These are phyloP conservation scores for Erynnis tages DNA, from an alignment of 2,888 invertebrate species.

Conservation along the genomic window DNA sequence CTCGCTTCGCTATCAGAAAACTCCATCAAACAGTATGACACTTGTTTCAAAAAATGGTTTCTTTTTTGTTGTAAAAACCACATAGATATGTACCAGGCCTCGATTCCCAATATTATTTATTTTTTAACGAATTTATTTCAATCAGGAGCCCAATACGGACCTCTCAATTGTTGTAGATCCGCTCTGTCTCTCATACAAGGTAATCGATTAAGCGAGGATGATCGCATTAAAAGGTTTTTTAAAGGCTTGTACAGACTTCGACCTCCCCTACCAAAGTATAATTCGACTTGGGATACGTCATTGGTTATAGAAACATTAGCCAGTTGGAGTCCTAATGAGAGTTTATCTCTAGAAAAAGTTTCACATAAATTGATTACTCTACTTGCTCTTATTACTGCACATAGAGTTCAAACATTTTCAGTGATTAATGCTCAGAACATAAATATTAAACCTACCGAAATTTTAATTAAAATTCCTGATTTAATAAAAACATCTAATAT, in stretches of 20 bases:
- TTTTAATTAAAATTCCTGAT: too few relatives aligned
- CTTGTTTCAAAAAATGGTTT: conserved; percentile 4
- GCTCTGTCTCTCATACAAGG: background rate
- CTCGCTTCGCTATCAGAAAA: conserved; percentile 13
- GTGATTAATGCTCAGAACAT: too few relatives aligned
- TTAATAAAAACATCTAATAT: too few relatives aligned
- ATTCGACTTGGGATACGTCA: conserved; percentile 21
- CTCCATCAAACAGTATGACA: conserved; percentile 19
- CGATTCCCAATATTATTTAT: background rate
- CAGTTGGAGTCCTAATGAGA: conserved; percentile 28
- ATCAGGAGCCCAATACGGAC: background rate
- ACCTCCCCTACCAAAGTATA: conserved; percentile 16
- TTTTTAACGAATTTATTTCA: background rate
- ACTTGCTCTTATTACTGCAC: conserved; percentile 34
- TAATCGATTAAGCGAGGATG: background rate
- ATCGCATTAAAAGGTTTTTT: conserved; percentile 2
- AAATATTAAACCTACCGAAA: too few relatives aligned
- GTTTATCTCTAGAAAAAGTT: conserved; percentile 19
- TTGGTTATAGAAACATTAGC: conserved; percentile 22
- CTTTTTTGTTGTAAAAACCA: background rate
- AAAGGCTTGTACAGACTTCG: background rate
- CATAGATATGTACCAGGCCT: background rate
- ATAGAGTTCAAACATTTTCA: conserved; percentile 35
- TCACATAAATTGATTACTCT: conserved; percentile 34
- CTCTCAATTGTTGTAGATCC: background rate